phyloP scores from a whole-genome alignment of 2,888 invertebrate species.

The Apamea sordens region DNA sequence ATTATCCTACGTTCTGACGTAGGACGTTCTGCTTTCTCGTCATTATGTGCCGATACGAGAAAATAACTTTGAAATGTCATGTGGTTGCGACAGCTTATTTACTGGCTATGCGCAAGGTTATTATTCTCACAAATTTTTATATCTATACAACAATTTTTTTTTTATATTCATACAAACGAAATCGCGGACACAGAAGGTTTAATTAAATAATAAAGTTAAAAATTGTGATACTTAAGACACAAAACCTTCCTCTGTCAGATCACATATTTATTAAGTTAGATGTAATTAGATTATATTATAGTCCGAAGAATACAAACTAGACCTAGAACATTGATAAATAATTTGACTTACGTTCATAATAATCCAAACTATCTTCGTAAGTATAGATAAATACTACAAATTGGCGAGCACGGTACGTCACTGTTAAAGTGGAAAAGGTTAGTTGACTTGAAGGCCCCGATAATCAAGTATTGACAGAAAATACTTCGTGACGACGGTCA shows the following conservation, averaged over 20 bases:
- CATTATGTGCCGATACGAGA: constrained; percentile 10
- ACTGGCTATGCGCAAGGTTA: neutral
- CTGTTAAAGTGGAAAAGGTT: constrained; percentile 37
- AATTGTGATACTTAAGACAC: neutral
- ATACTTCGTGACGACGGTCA: constrained; percentile 11
- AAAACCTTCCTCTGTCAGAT: neutral
- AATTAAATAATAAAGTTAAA: neutral
- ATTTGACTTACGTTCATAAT: constrained; percentile 6
- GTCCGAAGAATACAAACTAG: neutral
- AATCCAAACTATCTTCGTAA: neutral
- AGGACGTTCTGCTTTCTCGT: constrained; percentile 15
- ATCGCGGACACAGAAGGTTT: neutral
- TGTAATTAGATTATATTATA: neutral
- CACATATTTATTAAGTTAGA: neutral
- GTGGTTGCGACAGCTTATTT: neutral
- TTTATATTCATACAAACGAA: no score
- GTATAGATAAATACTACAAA: neutral
- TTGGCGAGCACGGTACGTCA: neutral
- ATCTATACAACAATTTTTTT: no score
- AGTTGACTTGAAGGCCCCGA: constrained; percentile 39
- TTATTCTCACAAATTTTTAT: no score
- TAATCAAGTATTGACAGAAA: constrained; percentile 15
- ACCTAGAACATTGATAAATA: neutral
- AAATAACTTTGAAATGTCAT: constrained; percentile 14
- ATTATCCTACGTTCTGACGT: constrained; percentile 6